Evolutionary conservation across 2,888 invertebrate genomes (phyloP).

Genomic region (Lepas anatifera): DNA sequence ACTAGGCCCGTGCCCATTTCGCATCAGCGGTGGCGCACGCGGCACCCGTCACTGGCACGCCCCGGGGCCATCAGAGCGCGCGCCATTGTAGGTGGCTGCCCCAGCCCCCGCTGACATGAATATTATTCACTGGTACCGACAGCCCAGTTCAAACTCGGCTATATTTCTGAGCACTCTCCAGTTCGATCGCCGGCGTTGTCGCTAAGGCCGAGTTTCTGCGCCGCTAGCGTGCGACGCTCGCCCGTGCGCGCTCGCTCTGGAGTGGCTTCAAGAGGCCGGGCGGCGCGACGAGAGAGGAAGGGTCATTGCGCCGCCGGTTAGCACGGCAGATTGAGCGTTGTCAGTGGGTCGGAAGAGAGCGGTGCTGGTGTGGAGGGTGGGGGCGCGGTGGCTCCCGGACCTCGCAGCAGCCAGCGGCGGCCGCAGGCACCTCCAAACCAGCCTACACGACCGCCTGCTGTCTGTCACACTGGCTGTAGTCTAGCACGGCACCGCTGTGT

Average conservation of each 20-base stretch:
- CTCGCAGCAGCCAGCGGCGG: too few species aligned
- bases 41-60: too few species aligned
- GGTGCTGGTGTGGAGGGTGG: too few species aligned
- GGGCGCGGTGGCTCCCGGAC: too few species aligned
- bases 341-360: not conserved
- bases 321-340: not conserved
- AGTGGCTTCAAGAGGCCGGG: conserved; percentile 12
- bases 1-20: too few species aligned
- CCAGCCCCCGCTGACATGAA: not conserved
- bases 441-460: too few species aligned
- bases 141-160: conserved; percentile 3
- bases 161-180: conserved; percentile 2
- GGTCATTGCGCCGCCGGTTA: not conserved
- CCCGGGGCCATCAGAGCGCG: too few species aligned
- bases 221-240: not conserved
- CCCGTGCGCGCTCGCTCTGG: not conserved
- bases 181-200: not conserved
- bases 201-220: not conserved
- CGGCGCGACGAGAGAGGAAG: not conserved
- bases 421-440: too few species aligned
- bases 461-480: too few species aligned
- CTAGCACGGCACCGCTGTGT: too few species aligned
- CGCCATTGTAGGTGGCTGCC: not conserved
- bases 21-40: too few species aligned
- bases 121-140: not conserved